Conservation (phyloP, 1,140 invertebrate genomes). For the Magallana angulata region DNA sequence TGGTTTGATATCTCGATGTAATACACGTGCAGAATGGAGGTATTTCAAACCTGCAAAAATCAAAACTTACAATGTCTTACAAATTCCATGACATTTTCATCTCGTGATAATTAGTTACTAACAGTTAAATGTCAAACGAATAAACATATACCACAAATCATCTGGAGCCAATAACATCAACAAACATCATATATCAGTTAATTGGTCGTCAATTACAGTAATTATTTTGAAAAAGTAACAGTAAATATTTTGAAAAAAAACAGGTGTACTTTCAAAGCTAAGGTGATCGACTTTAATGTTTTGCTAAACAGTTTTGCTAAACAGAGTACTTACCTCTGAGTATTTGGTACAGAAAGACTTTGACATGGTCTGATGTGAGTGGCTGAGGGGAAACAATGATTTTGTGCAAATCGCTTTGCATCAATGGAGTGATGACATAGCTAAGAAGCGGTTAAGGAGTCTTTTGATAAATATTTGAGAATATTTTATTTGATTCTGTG, state of each 20-base stretch:
- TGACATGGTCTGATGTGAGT: slow-evolving; percentile 98
- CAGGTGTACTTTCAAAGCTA: too few species aligned
- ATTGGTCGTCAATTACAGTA: too few species aligned
- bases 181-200: too few species aligned
- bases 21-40: slow-evolving; percentile 96
- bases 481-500: too few species aligned
- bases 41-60: slow-evolving; percentile 92
- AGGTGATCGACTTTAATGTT: too few species aligned
- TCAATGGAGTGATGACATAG: slow-evolving; percentile 99
- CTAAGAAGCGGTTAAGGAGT: slow-evolving; percentile 82
- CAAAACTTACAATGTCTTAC: slow-evolving; percentile 12
- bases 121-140: too few species aligned
- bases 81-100: neutral
- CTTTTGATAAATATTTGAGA: too few species aligned
- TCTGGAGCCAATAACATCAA: too few species aligned
- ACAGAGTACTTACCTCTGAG: slow-evolving; percentile 89
- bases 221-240: too few species aligned
- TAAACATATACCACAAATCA: too few species aligned
- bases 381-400: slow-evolving; percentile 99
- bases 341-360: slow-evolving; percentile 99
- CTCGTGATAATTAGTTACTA: neutral
- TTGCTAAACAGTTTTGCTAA: too few species aligned
- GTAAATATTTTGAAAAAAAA: too few species aligned
- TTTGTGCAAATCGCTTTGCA: slow-evolving; percentile 99
- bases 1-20: slow-evolving; percentile 99